Percentiles rank a stretch among this genome's conserved stretches.
These are phyloP conservation scores for Caprella mutica DNA, from an alignment of 2,888 invertebrate species.

Conservation along the genomic window DNA sequence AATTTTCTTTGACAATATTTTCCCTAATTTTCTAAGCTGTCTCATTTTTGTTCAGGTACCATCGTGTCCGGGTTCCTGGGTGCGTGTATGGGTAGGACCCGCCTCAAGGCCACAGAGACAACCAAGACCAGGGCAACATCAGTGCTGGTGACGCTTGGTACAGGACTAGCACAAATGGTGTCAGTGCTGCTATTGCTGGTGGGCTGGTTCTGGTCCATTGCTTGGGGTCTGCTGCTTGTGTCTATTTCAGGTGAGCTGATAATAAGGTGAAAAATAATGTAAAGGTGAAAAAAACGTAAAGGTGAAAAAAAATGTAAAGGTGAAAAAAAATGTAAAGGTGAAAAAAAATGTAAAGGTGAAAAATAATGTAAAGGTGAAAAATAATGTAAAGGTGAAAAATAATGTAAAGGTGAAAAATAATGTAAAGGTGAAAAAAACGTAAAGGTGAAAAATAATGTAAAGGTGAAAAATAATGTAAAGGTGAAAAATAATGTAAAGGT, in stretches of 20 bases:
- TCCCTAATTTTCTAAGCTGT: neutral
- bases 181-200: slow-evolving; percentile 88
- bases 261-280: too few relatives aligned
- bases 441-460: too few relatives aligned
- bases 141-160: slow-evolving; percentile 69
- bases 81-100: slow-evolving; percentile 74
- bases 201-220: slow-evolving; percentile 96
- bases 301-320: too few relatives aligned
- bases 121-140: slow-evolving; percentile 64
- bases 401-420: too few relatives aligned
- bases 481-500: too few relatives aligned
- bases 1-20: neutral
- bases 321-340: too few relatives aligned
- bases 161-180: slow-evolving; percentile 79
- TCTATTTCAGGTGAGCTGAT: slow-evolving; percentile 79
- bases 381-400: too few relatives aligned
- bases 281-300: too few relatives aligned
- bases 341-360: too few relatives aligned
- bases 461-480: too few relatives aligned
- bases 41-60: slow-evolving; percentile 49
- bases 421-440: too few relatives aligned
- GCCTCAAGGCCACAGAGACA: slow-evolving; percentile 70
- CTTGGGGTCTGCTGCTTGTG: slow-evolving; percentile 92
- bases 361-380: too few relatives aligned
- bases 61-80: slow-evolving; percentile 78